Evolutionary conservation across 2,797 vertebrate species (phyloP).

Genomic region (Cyprinella venusta): DNA sequence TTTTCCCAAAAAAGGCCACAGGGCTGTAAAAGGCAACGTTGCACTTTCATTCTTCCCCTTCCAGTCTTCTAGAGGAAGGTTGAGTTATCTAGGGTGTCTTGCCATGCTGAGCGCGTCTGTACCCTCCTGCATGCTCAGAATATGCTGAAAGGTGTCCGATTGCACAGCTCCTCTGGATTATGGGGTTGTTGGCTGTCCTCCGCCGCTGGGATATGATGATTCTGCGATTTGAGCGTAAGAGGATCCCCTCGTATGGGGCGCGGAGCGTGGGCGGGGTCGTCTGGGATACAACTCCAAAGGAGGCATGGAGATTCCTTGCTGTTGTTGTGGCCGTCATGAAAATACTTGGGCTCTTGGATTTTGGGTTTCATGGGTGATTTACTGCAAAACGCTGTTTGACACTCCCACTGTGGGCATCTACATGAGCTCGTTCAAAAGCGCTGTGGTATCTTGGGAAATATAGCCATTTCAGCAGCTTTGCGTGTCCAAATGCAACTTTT

Average conservation of each 20-base stretch:
- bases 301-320: slow-evolving; percentile 45
- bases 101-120: slow-evolving; percentile 70
- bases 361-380: slow-evolving; percentile 43
- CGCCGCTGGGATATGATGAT: slow-evolving; percentile 75
- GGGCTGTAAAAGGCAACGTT: slow-evolving; percentile 63
- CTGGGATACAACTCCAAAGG: slow-evolving; percentile 61
- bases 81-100: slow-evolving; percentile 68
- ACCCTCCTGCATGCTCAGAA: slow-evolving; percentile 79
- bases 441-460: not conserved
- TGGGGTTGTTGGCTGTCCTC: slow-evolving; percentile 77
- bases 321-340: slow-evolving; percentile 55
- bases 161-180: slow-evolving; percentile 77
- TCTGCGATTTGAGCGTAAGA: slow-evolving; percentile 77
- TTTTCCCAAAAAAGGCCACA: slow-evolving; percentile 70
- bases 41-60: slow-evolving; percentile 72
- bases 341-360: slow-evolving; percentile 48
- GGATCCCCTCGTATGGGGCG: slow-evolving; percentile 70
- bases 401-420: not conserved
- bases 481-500: not conserved
- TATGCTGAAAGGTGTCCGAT: slow-evolving; percentile 76
- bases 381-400: slow-evolving; percentile 4
- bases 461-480: not conserved
- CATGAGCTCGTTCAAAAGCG: not conserved
- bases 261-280: slow-evolving; percentile 66
- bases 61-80: slow-evolving; percentile 63